Base-by-base conservation (phyloP, 2,797 vertebrate genomes). In the Astyanax mexicanus region DNA sequence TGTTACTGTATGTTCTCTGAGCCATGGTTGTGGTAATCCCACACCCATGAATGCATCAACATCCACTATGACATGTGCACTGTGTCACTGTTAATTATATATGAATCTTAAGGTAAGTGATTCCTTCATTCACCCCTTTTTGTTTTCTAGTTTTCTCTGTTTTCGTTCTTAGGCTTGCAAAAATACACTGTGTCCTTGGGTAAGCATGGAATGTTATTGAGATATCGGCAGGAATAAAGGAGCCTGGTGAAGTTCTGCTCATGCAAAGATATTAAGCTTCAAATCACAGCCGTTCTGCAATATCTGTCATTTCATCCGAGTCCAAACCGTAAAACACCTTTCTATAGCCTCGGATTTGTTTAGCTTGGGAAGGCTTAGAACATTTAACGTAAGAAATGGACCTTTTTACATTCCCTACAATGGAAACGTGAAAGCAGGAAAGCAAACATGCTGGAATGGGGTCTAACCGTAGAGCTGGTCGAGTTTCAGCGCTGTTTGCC, bases 401-500 rank as follows among this genome's bases (percentile, higher is more conserved):
- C 23, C 61, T 64, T 72, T 74, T 64, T 73, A 62, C 74, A 77
- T 74, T 80, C 68, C 42, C 75, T 74, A 42, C 61, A 11, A 0
- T 77, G 73, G 72, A 84, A 83, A 84, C 64, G 60, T 70, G 69
- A 86, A 66, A 29, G 77, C 82, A 49, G 76, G 71, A 81, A 27
- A 69, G 65, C 51, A 8, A 32, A 76, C 65, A 25, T 45, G 23
- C 69, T 69, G 35, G 58, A 80, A 80, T 82, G 38, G 55, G 65
- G n/a, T 64, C 27, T 47, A 52, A 72, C 69, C 54, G 19, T 79
- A 55, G 81, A 74, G 73, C 75, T 68, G 82, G 79, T 78, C 74
- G 84, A 72, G 55, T 77, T 84, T 85, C 87, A 77, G 49, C 58
- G 38, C 58, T 83, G 81, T 88, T 88, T 88, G 84, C 80, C 65